Conservation (phyloP, 2,797 vertebrate genomes). For the Pangasius mekongensis region DNA sequence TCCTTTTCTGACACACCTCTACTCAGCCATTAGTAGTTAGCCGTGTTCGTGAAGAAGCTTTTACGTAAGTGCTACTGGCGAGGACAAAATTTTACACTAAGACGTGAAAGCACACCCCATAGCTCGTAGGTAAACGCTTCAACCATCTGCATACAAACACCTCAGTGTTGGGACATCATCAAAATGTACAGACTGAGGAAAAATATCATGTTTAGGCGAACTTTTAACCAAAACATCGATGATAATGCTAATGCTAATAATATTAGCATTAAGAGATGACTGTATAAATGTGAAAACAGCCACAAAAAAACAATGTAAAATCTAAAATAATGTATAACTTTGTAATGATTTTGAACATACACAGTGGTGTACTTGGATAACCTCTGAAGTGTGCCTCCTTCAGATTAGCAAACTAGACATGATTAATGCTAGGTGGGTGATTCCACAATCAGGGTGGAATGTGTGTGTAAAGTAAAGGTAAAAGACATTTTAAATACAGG, state of each 20-base stretch:
- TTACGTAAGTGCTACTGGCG: conserved; percentile 46
- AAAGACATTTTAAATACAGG: neutral
- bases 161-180: neutral
- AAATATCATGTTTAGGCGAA: neutral
- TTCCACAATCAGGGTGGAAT: neutral
- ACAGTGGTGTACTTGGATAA: neutral
- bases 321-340: neutral
- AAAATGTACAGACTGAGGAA: neutral
- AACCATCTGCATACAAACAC: neutral
- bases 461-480: neutral
- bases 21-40: neutral
- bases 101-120: conserved; percentile 16
- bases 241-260: neutral
- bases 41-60: neutral
- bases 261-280: neutral
- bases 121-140: conserved; percentile 3
- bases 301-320: neutral
- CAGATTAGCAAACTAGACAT: neutral
- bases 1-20: neutral
- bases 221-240: neutral
- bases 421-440: neutral
- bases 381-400: neutral
- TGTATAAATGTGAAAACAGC: neutral
- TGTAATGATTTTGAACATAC: neutral
- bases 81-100: conserved; percentile 30